Base-by-base conservation (phyloP, 2,888 invertebrate genomes). In the Metopia argyrocephala region DNA sequence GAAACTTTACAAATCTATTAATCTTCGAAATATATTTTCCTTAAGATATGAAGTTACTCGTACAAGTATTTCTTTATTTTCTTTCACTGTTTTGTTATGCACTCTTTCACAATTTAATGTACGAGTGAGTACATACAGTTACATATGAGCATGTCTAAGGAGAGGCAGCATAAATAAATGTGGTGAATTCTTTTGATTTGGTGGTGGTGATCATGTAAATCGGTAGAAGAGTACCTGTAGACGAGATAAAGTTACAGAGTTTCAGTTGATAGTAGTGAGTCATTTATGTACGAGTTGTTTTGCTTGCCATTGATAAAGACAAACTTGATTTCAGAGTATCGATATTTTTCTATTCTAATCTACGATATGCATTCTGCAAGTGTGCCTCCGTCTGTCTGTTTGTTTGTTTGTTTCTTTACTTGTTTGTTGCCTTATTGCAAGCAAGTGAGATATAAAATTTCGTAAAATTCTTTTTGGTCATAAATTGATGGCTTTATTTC, bases 1-100 rank as follows among this genome's bases (percentile, higher is more conserved):
- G 78, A 66, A 70, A 81, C 70, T 81, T 81, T 81, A 78, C 81
- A 78, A 81, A 78, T 81, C 81, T 81, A 81, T 81, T 81, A 81
- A 81, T 81, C 81, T 78, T 78, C 25, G 59, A 74, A 75, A 78
- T 61, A 68, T 68, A 62, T 73, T 76, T 59, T n/a, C 61, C 54
- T 31, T 66, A 71, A 54, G n/a, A 66, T 70, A 78, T 78, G 59
- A 66, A 78, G 66, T 66, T 73, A 74, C 68, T 25, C 54, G 23
- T 50, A 23, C 59, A 61, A 56, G 27, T 56, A 52, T 54, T 21
- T 65, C 25, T 65, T 69, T 57, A 59, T 38, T 48, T n/a, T 50
- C 15, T 25, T 65, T 65, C 23, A 9, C 23, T 54, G 46, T 74
- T 28, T 23, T n/a, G n/a, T n/a, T n/a, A n/a, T n/a, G n/a, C n/a